Base-by-base conservation (phyloP, 1,140 invertebrate species). In the Aphelinus atriplicis region DNA sequence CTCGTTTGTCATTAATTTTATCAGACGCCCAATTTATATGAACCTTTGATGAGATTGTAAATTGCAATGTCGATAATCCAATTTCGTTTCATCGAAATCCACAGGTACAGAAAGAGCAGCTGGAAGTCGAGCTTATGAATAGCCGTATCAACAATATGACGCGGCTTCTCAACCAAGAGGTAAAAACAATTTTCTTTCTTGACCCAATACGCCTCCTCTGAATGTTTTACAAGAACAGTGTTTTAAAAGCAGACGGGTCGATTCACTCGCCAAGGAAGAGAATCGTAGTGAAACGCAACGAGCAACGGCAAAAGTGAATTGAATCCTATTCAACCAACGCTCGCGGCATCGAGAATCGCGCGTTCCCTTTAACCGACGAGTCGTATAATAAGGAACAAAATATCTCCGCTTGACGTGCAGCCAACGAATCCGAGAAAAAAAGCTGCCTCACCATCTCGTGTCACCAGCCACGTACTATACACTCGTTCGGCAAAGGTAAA, bases 41-140 rank as follows among this genome's bases (percentile, higher is more conserved):
- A 68, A 58, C 58, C 66, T 58, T 45, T 3, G 9, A 7, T 3
- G 43, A 45, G 66, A 68, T 66, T 66, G 56, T 55, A 66, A 66
- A 26, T 55, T 66, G 56, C 10, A 26, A 9, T 66, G 45, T 55
- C 26, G 10, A 10, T 66, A 66, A 66, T 51, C 64, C 43, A 51
- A 66, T 66, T 66, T 42, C 51, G 4, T 66, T 42, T 66, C 10
- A 51, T 7, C 3, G 47, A 7, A 26, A 51, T 67, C 48, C 45
- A 3, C 77, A 87, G 86, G 63, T 86, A 64, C 78, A 76, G 69
- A 86, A 87, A 77, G 85, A 86, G 73, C 79, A 80, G 61, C 76
- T 87, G 69, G 83, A 88, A 76, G 76, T 87, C 66, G 85, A 87
- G 74, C 81, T 86, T 77, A 78, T 86, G 77, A 83, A 82, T 66